Conservation (phyloP, 2,113 vertebrate species). For the Phrynocephalus versicolor region DNA sequence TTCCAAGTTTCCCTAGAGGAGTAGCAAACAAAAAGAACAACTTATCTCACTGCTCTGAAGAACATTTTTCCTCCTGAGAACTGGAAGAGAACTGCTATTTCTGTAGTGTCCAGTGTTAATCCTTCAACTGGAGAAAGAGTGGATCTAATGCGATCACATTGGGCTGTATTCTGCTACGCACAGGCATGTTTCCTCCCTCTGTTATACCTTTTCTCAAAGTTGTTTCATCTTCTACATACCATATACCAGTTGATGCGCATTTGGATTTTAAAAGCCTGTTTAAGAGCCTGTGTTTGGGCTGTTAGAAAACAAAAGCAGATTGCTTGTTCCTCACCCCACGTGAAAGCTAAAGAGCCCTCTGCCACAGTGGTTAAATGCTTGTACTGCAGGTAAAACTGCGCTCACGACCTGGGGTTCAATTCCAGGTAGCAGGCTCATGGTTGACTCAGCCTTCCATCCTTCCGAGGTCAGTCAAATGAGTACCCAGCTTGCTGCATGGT, state of each 20-base stretch:
- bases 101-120: not conserved
- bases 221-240: not conserved
- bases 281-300: not conserved
- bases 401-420: too few species aligned
- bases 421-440: too few species aligned
- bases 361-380: too few species aligned
- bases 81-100: not conserved
- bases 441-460: too few species aligned
- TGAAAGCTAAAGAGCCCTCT: too few species aligned
- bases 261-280: not conserved
- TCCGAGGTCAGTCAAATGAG: too few species aligned
- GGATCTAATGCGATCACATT: not conserved
- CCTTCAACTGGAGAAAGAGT: not conserved
- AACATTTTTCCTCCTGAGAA: not conserved
- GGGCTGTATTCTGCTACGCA: not conserved
- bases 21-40: rapidly evolving
- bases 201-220: not conserved
- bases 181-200: not conserved
- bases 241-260: not conserved
- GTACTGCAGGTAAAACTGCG: too few species aligned
- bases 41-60: not conserved
- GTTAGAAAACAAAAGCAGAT: not conserved
- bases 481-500: too few species aligned
- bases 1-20: not conserved
- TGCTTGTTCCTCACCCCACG: rapidly evolving